These are phyloP conservation scores for Megalopta genalis DNA, from an alignment of 1,140 invertebrate genomes.

Conservation along the genomic window DNA sequence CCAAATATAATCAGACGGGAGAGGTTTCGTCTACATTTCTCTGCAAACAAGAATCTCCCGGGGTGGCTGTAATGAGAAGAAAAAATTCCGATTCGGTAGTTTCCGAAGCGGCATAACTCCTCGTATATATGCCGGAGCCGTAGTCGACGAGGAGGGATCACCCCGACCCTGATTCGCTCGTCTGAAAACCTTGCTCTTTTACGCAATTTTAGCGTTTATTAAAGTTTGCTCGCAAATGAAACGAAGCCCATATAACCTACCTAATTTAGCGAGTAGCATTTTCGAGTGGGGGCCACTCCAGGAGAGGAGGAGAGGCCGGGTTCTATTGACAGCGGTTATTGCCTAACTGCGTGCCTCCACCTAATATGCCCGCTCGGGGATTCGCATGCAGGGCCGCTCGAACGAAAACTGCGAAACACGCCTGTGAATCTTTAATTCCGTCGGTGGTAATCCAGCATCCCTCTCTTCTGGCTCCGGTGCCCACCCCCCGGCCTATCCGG, in stretches of 20 bases:
- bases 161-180: conserved; percentile 73
- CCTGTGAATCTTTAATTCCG: conserved; percentile 77
- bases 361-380: conserved; percentile 78
- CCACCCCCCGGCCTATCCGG: conserved; percentile 38
- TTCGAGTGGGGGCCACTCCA: conserved; percentile 76
- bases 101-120: conserved; percentile 27
- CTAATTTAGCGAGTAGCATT: conserved; percentile 81
- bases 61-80: neutral
- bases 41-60: neutral
- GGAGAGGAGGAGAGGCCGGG: conserved; percentile 67
- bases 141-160: conserved; percentile 58
- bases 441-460: conserved; percentile 64
- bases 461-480: conserved; percentile 33
- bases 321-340: conserved; percentile 81
- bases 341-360: conserved; percentile 81
- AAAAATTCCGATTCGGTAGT: conserved; percentile 35
- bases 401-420: conserved; percentile 76
- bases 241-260: conserved; percentile 81
- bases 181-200: conserved; percentile 81
- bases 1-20: neutral
- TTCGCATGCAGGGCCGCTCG: conserved; percentile 74
- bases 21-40: conserved; percentile 11
- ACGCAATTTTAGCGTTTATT: conserved; percentile 81
- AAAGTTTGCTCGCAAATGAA: conserved; percentile 82
- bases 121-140: conserved; percentile 25